These are phyloP conservation scores for Epinotia demarniana DNA, from an alignment of 2,888 invertebrate species.

Conservation along the genomic window DNA sequence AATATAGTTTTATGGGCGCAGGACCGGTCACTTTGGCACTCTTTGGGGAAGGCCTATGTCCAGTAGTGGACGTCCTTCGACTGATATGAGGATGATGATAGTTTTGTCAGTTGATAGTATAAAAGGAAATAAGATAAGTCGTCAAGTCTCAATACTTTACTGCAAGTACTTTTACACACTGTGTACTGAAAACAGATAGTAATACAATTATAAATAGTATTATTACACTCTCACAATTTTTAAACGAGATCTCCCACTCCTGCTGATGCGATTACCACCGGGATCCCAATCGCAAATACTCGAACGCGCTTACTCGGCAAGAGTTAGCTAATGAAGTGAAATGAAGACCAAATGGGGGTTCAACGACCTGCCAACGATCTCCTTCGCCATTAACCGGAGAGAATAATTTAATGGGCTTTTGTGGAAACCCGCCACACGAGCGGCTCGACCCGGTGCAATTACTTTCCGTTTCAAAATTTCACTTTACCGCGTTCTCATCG, in stretches of 20 bases:
- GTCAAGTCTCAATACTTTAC: neutral
- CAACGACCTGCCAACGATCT: slow-evolving; percentile 70
- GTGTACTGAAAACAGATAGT: neutral
- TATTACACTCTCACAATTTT: neutral
- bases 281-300: slow-evolving; percentile 45
- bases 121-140: no score
- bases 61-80: no score
- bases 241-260: neutral
- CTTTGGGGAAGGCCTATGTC: no score
- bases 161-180: neutral
- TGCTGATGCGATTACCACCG: slow-evolving; percentile 43
- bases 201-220: neutral
- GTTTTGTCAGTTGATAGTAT: no score
- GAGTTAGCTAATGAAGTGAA: slow-evolving; percentile 65
- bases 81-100: no score
- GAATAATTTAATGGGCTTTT: slow-evolving; percentile 68
- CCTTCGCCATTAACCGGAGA: slow-evolving; percentile 60
- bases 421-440: slow-evolving; percentile 54
- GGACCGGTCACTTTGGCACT: no score
- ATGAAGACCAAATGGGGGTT: slow-evolving; percentile 68
- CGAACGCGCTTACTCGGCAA: slow-evolving; percentile 49
- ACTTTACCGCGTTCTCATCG: slow-evolving; percentile 39
- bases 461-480: slow-evolving; percentile 45
- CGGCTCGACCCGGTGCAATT: slow-evolving; percentile 31
- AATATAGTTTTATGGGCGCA: neutral